phyloP scores from a whole-genome alignment of 2,888 invertebrate species.

The Drosophila kokeensis region DNA sequence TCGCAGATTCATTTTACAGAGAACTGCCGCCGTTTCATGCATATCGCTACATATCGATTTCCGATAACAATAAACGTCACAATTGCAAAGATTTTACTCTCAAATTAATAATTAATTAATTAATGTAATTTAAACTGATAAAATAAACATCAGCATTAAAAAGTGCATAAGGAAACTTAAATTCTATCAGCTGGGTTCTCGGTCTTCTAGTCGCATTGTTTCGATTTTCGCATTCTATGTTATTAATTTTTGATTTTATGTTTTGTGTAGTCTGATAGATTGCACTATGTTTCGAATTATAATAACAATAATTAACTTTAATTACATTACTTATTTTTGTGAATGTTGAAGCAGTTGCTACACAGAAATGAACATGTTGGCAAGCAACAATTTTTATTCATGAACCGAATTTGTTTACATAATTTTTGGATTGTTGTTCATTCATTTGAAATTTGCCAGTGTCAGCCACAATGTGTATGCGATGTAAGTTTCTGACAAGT shows the following conservation, averaged over 20 bases:
- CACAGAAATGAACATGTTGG: background rate
- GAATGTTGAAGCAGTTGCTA: background rate
- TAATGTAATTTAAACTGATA: background rate
- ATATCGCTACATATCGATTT: background rate
- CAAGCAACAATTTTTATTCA: background rate
- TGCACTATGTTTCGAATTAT: background rate
- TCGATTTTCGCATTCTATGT: background rate
- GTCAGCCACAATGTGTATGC: background rate
- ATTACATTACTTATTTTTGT: background rate
- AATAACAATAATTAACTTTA: background rate
- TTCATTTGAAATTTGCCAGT: background rate
- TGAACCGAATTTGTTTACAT: background rate
- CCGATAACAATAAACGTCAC: no score
- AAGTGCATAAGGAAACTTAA: rapidly evolving
- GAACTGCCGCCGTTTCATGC: background rate
- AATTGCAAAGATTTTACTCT: no score
- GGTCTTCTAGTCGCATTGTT: background rate
- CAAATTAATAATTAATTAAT: no score
- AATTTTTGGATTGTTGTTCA: background rate
- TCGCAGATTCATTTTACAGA: background rate
- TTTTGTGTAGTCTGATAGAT: background rate
- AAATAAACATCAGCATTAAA: background rate
- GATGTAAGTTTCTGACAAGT: background rate
- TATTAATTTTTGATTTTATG: background rate
- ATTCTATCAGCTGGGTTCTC: background rate